A percentile compares a stretch with the other conserved stretches of the same genome.
Evolutionary conservation across 2,888 invertebrate species (phyloP).

Genomic region (Netelia inedita): DNA sequence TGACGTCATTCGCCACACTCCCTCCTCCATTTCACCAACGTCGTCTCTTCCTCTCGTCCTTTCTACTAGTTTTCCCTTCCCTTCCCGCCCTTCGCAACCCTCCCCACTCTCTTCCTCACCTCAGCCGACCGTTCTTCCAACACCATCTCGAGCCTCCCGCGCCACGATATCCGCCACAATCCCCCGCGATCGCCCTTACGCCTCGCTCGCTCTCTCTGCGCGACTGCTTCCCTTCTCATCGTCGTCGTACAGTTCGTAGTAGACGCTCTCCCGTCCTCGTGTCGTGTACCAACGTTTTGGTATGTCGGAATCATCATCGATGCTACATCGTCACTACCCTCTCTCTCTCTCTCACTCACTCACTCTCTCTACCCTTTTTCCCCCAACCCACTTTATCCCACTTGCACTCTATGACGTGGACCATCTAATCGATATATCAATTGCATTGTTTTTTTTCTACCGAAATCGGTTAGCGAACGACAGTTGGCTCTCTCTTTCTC

Average conservation of each 20-base stretch:
- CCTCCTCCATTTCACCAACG: constrained; percentile 52
- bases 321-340: constrained; percentile 36
- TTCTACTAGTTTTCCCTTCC: constrained; percentile 19
- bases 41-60: constrained; percentile 13
- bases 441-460: constrained; percentile 52
- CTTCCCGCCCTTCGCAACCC: constrained; percentile 4
- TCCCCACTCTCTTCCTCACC: neutral
- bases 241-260: constrained; percentile 8
- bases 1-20: constrained; percentile 83
- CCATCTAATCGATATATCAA: constrained; percentile 58
- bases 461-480: constrained; percentile 46
- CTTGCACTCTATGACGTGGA: constrained; percentile 30
- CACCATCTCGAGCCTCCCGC: constrained; percentile 45
- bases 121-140: constrained; percentile 32
- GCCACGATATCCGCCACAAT: constrained; percentile 36
- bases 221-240: constrained; percentile 12
- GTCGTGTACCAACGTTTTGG: constrained; percentile 12
- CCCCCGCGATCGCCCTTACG: constrained; percentile 19
- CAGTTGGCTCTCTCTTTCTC: constrained; percentile 8
- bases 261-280: constrained; percentile 13
- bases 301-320: constrained; percentile 60
- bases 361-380: neutral
- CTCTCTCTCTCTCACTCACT: neutral
- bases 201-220: neutral
- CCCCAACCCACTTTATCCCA: constrained; percentile 5